These are phyloP conservation scores for Limnephilus rhombicus DNA, from an alignment of 2,888 invertebrate species.

Conservation along the genomic window DNA sequence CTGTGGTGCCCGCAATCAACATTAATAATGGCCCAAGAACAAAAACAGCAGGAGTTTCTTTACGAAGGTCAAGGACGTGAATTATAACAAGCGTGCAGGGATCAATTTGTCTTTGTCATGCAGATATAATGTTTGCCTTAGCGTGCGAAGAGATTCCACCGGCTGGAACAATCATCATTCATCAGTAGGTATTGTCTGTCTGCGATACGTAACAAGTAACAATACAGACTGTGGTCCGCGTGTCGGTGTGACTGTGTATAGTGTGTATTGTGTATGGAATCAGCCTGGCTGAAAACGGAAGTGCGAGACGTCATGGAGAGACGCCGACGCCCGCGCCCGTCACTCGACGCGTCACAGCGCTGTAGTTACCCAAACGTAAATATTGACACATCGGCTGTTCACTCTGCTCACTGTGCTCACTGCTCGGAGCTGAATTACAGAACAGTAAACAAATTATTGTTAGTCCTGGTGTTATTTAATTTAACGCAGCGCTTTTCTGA, in stretches of 20 bases:
- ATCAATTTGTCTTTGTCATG: slow-evolving; percentile 9
- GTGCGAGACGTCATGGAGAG: slow-evolving; percentile 16
- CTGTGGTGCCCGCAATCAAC: not conserved
- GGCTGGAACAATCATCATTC: not conserved
- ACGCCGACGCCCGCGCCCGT: slow-evolving; percentile 26
- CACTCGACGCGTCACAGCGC: slow-evolving; percentile 21
- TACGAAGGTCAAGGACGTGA: not conserved
- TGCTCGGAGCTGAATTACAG: slow-evolving; percentile 6
- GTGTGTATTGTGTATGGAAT: not conserved
- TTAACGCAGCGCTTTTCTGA: not conserved
- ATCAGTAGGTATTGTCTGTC: not conserved
- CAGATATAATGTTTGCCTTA: not conserved
- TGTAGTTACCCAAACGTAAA: slow-evolving; percentile 27
- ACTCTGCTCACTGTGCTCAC: not conserved
- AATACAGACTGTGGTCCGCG: not conserved
- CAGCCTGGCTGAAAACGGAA: not conserved
- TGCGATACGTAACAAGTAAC: not conserved
- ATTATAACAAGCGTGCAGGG: not conserved
- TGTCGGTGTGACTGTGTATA: not conserved
- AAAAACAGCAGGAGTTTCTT: not conserved
- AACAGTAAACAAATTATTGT: not conserved
- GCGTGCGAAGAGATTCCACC: not conserved
- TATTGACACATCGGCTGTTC: slow-evolving; percentile 16
- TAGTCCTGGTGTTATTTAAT: not conserved
- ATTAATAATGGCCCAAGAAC: not conserved